A percentile compares a stretch with the other conserved stretches of the same genome.
Evolutionary conservation across 2,113 vertebrate species (phyloP).

Genomic region (Isichthys henryi): DNA sequence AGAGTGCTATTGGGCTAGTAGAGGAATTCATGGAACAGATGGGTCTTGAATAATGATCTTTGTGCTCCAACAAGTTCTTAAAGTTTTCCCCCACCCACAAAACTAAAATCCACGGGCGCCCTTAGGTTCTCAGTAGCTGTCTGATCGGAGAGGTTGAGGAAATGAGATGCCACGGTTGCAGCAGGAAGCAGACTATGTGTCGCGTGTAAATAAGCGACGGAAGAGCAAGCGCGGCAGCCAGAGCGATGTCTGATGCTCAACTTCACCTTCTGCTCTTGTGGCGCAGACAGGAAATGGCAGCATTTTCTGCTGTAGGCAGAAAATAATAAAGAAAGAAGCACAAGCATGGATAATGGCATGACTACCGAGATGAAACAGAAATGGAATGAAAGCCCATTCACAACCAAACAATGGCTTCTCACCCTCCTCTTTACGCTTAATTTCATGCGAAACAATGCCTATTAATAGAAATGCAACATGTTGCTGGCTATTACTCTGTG

Average conservation of each 20-base stretch:
- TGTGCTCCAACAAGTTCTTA: not conserved
- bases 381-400: not conserved
- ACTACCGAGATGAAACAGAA: conserved; percentile 17
- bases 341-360: not conserved
- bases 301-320: conserved; percentile 11
- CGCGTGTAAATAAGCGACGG: not conserved
- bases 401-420: conserved; percentile 4
- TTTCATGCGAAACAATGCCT: not conserved
- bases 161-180: not conserved
- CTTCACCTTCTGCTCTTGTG: not conserved
- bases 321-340: not conserved
- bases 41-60: not conserved
- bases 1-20: not conserved
- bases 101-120: not conserved
- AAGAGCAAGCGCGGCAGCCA: not conserved
- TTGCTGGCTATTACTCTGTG: not conserved
- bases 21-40: not conserved
- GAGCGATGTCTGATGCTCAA: conserved; percentile 2
- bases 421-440: not conserved
- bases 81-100: not conserved
- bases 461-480: conserved; percentile 18
- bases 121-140: not conserved
- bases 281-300: not conserved
- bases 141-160: not conserved
- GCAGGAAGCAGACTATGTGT: not conserved